phyloP scores from a whole-genome alignment of 2,797 vertebrate genomes.

The Melanotaenia parkinsoni region DNA sequence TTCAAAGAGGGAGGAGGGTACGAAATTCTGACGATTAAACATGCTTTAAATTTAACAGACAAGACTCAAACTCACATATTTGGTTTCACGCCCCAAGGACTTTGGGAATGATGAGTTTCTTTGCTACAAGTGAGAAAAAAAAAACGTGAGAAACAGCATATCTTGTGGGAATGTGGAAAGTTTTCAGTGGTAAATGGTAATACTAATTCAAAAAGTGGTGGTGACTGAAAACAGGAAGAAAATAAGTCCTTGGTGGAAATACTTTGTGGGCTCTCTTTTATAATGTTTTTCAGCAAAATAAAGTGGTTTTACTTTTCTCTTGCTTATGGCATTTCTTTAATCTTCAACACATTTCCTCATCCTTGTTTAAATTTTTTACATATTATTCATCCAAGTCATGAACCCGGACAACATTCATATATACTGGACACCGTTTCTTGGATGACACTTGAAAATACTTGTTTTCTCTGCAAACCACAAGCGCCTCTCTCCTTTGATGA shows the following conservation, averaged over 20 bases:
- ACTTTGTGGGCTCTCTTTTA: not conserved
- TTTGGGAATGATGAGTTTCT: conserved; percentile 77
- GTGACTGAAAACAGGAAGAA: conserved; percentile 6
- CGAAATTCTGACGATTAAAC: not conserved
- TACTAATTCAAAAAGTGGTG: not conserved
- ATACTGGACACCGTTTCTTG: not conserved
- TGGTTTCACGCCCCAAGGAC: conserved; percentile 92
- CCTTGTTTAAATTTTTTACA: not conserved
- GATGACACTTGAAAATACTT: conserved; percentile 2
- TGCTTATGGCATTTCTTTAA: not conserved
- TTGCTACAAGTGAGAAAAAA: conserved; percentile 60
- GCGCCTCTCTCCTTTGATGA: conserved; percentile 48
- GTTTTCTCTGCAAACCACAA: conserved; percentile 12
- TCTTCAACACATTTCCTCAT: not conserved
- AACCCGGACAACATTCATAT: not conserved
- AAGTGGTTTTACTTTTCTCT: not conserved
- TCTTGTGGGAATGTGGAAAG: not conserved
- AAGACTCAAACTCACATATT: conserved; percentile 89
- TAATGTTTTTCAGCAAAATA: not conserved
- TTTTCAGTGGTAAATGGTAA: not conserved
- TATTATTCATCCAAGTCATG: not conserved
- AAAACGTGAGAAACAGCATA: not conserved
- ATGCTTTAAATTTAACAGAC: not conserved
- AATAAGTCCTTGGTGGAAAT: conserved; percentile 1
- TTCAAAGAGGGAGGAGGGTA: not conserved